Evolutionary conservation across 2,113 vertebrate genomes (phyloP), one percentile per base, ranked within the genome.

Genomic region (Sinocyclocheilus rhinocerous): DNA sequence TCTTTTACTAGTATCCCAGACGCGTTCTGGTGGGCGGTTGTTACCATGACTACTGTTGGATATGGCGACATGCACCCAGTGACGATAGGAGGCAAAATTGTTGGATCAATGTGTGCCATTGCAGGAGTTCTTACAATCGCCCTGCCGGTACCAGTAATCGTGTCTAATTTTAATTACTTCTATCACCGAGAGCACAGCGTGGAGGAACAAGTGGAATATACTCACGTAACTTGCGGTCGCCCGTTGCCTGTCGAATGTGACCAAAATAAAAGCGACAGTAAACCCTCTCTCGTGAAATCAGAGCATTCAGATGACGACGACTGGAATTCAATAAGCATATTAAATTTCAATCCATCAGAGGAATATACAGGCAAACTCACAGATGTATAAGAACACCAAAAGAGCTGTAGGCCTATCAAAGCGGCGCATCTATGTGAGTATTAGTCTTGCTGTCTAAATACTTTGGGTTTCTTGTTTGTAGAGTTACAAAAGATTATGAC

Each of bases 11-110:
- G 97, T 85, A 99, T 99, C 91, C 97, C 98, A 0, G 96, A 97
- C 67, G 96, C 97, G 1, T 99, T 99, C 78, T 99, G 98, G 98
- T 99, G 98, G 98, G 98, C 98, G 0, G 97, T 99, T 89, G 97
- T 99, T 16, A 96, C 98, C 18, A 99, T 99, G 97, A 99, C 98
- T 81, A 99, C 98, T 0, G 98, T 99, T 26, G 98, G 98, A 13
- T 99, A 99, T 6, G 98, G 97, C 42, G 98, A 99, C 90, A 99
- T 99, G 97, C 97, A 93, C 77, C 98, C 97, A 22, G 94, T 97
- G 91, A 98, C 97, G 0, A 95, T 98, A 1, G 96, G 97, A 0
- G 98, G 98, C 69, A 99, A 99, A 93, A 96, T 98, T 0, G 97
- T 99, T 24, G 97, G 98, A 12, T 99, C 98, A 0, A 84, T 99